Evolutionary conservation across 2,113 vertebrate species (phyloP), one percentile per base, ranked within the genome.

Genomic region (Cryptomyrus ogoouensis): DNA sequence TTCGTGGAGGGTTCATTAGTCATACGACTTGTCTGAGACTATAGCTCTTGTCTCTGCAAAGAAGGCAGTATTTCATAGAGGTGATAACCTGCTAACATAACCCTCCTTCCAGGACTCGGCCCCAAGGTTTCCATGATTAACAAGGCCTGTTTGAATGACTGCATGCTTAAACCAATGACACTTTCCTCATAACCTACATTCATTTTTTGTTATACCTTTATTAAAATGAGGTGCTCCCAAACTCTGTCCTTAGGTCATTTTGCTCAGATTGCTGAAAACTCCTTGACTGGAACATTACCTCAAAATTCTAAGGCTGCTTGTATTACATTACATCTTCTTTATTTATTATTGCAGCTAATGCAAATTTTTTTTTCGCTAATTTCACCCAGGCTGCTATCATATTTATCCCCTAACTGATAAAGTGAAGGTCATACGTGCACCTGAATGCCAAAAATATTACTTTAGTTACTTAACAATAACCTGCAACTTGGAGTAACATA

Each of bases 101-200:
- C 83, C 44, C 17, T 84, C 83, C 2, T 84, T 42, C 44, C 44
- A n/a, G 39, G 17, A n/a, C 83, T 84, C 83, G 12, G 83, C 21
- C 44, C 83, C 39, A 84, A 84, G 83, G 42, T 84, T n/a, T 84
- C 39, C 39, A 84, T 84, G 83, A 84, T 84, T 84, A 21, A 46
- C 7, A 84, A 47, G 46, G 44, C 83, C 83, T 46, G 39, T 47
- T 21, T 24, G 19, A 84, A 84, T 84, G 42, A 84, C 39, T 7
- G 19, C 21, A 84, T 24, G 39, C 83, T 84, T 84, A 46, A 42
- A 42, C 83, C 44, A 84, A 47, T 84, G 83, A 24, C 44, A 84
- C 15, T 47, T 21, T 84, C 39, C 83, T 42, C 83, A 47, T 46
- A 46, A 47, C 39, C 39, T 10, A 84, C 35, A 24, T 42, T 83